Conservation (phyloP, 2,113 vertebrate genomes). For the Hippocampus zosterae region DNA sequence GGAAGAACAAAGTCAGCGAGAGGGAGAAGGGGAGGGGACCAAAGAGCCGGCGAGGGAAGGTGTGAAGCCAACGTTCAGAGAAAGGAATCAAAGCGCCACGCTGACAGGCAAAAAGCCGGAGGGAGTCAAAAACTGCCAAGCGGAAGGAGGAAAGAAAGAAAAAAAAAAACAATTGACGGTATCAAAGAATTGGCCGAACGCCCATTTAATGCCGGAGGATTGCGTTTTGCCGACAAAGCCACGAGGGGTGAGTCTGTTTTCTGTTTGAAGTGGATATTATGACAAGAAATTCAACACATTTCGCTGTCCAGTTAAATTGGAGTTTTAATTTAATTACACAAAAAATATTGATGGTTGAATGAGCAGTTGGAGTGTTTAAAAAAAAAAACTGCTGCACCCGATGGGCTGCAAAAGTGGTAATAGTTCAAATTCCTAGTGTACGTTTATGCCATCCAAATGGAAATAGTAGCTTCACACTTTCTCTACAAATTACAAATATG, state of each 20-base stretch:
- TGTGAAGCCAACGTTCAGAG: constrained; percentile 36
- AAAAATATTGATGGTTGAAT: constrained; percentile 14
- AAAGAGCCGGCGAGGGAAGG: constrained; percentile 43
- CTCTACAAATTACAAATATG: not conserved
- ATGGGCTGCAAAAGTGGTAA: constrained; percentile 29
- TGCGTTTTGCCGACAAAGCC: constrained; percentile 22
- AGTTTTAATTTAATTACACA: constrained; percentile 16
- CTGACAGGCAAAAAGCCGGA: constrained; percentile 12
- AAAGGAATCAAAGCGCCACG: constrained; percentile 8
- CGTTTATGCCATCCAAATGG: constrained; percentile 7
- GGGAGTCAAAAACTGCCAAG: constrained; percentile 22
- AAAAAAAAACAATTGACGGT: not conserved
- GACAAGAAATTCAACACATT: constrained; percentile 34
- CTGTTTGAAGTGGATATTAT: constrained; percentile 45
- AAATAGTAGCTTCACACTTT: constrained; percentile 3
- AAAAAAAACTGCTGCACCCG: not conserved
- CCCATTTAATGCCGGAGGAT: constrained; percentile 32
- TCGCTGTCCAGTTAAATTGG: constrained; percentile 7
- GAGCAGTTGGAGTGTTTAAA: not conserved
- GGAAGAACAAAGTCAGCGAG: constrained; percentile 34
- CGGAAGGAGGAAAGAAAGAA: constrained; percentile 18
- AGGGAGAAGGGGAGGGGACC: constrained; percentile 45
- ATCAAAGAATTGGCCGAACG: constrained; percentile 27
- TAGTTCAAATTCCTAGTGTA: constrained; percentile 5
- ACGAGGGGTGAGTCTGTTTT: constrained; percentile 53